Conservation (phyloP, 1,140 invertebrate species). For the Streblospio benedicti region DNA sequence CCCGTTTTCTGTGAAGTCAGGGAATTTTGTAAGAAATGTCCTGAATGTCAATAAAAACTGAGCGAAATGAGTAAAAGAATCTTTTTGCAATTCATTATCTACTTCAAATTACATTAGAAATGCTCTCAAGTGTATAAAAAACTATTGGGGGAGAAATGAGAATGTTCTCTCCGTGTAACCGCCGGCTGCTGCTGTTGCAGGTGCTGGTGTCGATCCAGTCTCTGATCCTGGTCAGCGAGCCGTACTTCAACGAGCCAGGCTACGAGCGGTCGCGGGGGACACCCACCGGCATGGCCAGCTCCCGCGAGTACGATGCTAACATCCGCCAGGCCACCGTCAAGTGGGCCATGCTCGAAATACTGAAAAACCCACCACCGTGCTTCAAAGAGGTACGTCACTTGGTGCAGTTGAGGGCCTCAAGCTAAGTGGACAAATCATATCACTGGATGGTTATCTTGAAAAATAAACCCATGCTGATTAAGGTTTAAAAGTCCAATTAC, state of each 20-base stretch:
- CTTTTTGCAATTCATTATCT: background rate
- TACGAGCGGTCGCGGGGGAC: slow-evolving; percentile 87
- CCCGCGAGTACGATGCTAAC: slow-evolving; percentile 86
- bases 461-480: too few species aligned
- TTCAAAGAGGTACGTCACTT: slow-evolving; percentile 68
- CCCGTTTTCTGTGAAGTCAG: too few species aligned
- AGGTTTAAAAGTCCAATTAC: too few species aligned
- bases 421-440: slow-evolving; percentile 12
- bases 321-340: slow-evolving; percentile 89
- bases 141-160: background rate
- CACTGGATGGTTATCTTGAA: slow-evolving; percentile 1
- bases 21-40: background rate
- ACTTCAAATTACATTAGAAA: background rate
- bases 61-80: background rate
- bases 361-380: slow-evolving; percentile 80
- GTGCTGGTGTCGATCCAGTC: slow-evolving; percentile 94
- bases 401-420: slow-evolving; percentile 10
- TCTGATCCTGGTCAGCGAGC: slow-evolving; percentile 87
- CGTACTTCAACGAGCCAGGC: slow-evolving; percentile 97
- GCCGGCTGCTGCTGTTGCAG: slow-evolving; percentile 43
- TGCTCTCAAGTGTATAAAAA: background rate
- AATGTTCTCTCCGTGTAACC: background rate
- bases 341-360: slow-evolving; percentile 92
- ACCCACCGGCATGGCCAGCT: slow-evolving; percentile 72
- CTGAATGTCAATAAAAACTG: background rate